Evolutionary conservation across 2,113 vertebrate genomes (phyloP).

Genomic region (Neodontobutis hainanensis): DNA sequence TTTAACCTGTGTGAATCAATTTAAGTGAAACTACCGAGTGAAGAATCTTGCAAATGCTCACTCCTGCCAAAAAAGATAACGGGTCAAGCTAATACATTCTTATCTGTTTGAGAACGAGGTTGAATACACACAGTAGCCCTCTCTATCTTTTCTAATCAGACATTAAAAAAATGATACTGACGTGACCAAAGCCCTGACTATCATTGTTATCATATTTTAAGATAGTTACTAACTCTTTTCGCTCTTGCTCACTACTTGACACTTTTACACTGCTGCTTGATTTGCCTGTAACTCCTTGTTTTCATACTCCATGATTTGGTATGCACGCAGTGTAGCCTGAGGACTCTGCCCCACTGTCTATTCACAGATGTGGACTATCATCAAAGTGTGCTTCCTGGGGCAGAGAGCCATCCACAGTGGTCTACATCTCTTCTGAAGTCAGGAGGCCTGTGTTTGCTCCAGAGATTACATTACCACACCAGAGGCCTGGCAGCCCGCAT

Average conservation of each 20-base stretch:
- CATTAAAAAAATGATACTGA: too few species aligned
- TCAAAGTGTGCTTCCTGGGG: slow-evolving; percentile 31
- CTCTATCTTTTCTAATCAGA: too few species aligned
- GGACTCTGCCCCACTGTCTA: slow-evolving; percentile 1
- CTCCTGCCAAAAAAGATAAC: too few species aligned
- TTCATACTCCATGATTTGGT: slow-evolving; percentile 5
- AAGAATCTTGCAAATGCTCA: too few species aligned
- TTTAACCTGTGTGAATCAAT: too few species aligned
- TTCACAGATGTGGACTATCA: slow-evolving; percentile 30
- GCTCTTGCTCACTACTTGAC: background rate
- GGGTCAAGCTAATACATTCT: too few species aligned
- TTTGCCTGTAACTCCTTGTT: background rate
- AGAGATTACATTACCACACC: slow-evolving; percentile 68
- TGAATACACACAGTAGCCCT: too few species aligned
- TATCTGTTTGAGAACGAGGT: too few species aligned
- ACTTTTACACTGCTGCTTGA: background rate
- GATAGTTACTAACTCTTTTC: too few species aligned
- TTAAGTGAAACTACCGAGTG: too few species aligned
- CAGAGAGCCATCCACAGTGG: slow-evolving; percentile 17
- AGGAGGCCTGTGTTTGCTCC: slow-evolving; percentile 62
- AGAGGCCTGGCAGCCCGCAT: slow-evolving; percentile 34
- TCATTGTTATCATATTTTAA: background rate
- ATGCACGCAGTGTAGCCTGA: slow-evolving; percentile 2
- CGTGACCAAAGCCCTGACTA: too few species aligned
- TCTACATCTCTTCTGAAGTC: slow-evolving; percentile 40